Evolutionary conservation across 2,797 vertebrate species (phyloP).

Genomic region (Onychomys arenicola): DNA sequence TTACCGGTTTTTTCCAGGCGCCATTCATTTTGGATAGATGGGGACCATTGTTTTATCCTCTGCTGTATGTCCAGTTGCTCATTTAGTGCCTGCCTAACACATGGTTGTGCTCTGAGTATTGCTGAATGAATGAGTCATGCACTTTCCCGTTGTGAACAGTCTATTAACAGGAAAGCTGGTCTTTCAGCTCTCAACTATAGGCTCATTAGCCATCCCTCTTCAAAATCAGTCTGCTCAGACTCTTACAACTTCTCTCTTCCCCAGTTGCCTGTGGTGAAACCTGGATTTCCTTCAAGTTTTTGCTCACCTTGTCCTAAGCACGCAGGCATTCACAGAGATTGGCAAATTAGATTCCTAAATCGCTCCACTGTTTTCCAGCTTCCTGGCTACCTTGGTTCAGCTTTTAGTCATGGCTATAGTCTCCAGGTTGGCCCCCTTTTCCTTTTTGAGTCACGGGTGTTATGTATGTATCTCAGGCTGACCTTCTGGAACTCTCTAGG

Average conservation of each 20-base stretch:
- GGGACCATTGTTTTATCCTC: background rate
- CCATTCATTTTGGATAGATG: background rate
- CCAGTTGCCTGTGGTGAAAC: background rate
- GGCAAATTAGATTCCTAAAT: background rate
- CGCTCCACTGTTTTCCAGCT: background rate
- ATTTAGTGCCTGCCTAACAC: background rate
- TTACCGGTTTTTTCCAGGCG: background rate
- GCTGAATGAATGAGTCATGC: conserved; percentile 34
- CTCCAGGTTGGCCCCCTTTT: background rate
- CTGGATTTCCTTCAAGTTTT: background rate
- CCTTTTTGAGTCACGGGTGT: background rate
- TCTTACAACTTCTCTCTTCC: background rate
- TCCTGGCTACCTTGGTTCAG: background rate
- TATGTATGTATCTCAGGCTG: background rate
- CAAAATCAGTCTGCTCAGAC: background rate
- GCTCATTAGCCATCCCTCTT: background rate
- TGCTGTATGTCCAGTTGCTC: background rate
- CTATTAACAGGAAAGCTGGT: background rate
- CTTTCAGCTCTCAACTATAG: background rate
- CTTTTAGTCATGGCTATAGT: background rate
- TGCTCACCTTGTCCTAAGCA: background rate
- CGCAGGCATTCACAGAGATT: background rate
- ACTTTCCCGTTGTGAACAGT: conserved; percentile 6
- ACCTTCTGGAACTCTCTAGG: background rate
- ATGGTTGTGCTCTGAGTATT: background rate